Conservation (phyloP, 2,888 invertebrate species). For the Polyommatus iphigenia region DNA sequence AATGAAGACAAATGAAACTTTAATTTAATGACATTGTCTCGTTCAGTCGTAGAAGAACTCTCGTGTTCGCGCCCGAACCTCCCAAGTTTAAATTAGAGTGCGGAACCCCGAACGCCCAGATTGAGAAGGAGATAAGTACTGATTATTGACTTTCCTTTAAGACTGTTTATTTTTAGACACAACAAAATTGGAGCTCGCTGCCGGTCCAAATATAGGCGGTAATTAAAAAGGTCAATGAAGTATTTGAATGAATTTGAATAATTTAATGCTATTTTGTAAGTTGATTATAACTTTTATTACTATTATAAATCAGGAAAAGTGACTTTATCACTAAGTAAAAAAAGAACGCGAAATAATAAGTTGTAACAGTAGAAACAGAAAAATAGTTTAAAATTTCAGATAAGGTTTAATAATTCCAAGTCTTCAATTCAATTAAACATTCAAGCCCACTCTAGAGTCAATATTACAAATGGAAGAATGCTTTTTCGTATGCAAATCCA, state of each 20-base stretch:
- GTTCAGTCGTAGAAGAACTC: conserved; percentile 69
- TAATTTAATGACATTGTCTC: conserved; percentile 80
- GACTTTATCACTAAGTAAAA: too few relatives aligned
- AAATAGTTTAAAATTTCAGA: not conserved
- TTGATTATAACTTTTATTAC: not conserved
- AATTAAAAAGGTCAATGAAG: not conserved
- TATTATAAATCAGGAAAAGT: too few relatives aligned
- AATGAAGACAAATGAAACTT: conserved; percentile 81
- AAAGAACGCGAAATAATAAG: too few relatives aligned
- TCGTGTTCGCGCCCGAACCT: conserved; percentile 56
- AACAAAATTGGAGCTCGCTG: not conserved
- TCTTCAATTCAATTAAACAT: conserved; percentile 18
- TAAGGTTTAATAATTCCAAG: not conserved
- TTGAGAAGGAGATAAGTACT: conserved; percentile 38
- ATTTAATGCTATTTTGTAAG: not conserved
- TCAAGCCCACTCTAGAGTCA: conserved; percentile 3
- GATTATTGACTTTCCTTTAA: conserved; percentile 28
- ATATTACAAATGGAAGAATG: conserved; percentile 13
- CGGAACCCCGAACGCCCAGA: conserved; percentile 40
- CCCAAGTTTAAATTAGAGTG: conserved; percentile 59
- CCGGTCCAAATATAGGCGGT: not conserved
- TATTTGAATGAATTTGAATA: not conserved
- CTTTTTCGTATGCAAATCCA: conserved; percentile 18
- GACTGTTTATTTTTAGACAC: conserved; percentile 7
- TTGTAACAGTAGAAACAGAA: not conserved